A percentile compares a stretch with the other conserved stretches of the same genome.
Conservation (phyloP, 2,888 invertebrate species). For the Lordiphosa andalusiaca region DNA sequence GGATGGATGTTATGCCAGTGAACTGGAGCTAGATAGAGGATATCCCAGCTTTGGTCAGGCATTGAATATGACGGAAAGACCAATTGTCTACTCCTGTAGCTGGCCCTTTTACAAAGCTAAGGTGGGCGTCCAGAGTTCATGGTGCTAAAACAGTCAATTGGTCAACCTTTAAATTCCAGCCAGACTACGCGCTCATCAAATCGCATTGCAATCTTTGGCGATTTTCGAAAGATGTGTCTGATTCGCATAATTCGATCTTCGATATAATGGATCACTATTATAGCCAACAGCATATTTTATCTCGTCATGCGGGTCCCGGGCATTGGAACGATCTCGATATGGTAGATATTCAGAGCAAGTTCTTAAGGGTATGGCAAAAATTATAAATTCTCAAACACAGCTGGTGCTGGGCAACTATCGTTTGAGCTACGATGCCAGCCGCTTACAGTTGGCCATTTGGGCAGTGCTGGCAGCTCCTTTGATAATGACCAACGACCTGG, state of each 20-base stretch:
- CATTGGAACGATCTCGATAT: slow-evolving; percentile 88
- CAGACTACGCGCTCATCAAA: slow-evolving; percentile 82
- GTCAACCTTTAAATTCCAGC: slow-evolving; percentile 62
- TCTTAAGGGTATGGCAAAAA: background rate
- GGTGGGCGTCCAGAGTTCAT: slow-evolving; percentile 5
- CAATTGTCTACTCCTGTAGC: slow-evolving; percentile 88
- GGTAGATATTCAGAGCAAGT: slow-evolving; percentile 55
- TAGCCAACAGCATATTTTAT: slow-evolving; percentile 82
- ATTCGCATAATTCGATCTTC: slow-evolving; percentile 82
- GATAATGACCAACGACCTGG: slow-evolving; percentile 86
- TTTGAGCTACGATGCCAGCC: slow-evolving; percentile 84
- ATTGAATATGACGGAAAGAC: slow-evolving; percentile 86
- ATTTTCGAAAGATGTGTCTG: slow-evolving; percentile 84
- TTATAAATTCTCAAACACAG: slow-evolving; percentile 14
- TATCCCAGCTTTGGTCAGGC: slow-evolving; percentile 85
- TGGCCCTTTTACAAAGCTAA: slow-evolving; percentile 87
- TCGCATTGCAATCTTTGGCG: slow-evolving; percentile 85
- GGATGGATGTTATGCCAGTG: slow-evolving; percentile 87
- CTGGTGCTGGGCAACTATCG: slow-evolving; percentile 84
- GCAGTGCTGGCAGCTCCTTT: slow-evolving; percentile 86
- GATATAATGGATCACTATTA: slow-evolving; percentile 83
- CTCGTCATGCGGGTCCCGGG: slow-evolving; percentile 84
- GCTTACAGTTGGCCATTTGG: slow-evolving; percentile 88
- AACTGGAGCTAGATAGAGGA: slow-evolving; percentile 82
- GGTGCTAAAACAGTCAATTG: too few species aligned